Conservation (phyloP, 1,140 invertebrate species). For the Rhizoglyphus robini region DNA sequence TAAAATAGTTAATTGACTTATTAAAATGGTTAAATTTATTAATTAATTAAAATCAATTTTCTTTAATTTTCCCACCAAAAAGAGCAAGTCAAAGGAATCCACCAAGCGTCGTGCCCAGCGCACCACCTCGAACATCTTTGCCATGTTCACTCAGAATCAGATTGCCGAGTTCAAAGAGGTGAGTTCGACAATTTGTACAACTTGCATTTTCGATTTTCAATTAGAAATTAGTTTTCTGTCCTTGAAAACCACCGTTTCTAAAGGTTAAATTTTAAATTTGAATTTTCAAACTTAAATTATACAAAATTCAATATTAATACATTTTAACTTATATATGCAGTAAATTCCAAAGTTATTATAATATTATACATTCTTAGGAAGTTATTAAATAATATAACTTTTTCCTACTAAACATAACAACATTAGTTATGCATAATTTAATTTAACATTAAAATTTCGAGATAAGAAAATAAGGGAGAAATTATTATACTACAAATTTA, state of each 20-base stretch:
- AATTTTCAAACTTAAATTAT: not conserved
- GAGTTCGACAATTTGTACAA: slow-evolving; percentile 32
- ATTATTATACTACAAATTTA: too few species aligned
- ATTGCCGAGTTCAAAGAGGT: slow-evolving; percentile 92
- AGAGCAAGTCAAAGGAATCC: slow-evolving; percentile 14
- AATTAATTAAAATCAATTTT: too few species aligned
- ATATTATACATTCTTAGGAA: too few species aligned
- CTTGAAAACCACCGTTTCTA: not conserved
- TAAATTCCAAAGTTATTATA: too few species aligned
- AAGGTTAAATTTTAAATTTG: not conserved
- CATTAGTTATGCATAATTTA: too few species aligned
- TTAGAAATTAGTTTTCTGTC: not conserved
- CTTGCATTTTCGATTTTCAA: not conserved
- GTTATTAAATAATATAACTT: too few species aligned
- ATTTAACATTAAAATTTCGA: too few species aligned
- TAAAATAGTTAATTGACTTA: too few species aligned
- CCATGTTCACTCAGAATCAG: slow-evolving; percentile 86
- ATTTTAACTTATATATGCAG: not conserved
- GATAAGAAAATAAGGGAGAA: too few species aligned
- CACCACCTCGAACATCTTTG: slow-evolving; percentile 66
- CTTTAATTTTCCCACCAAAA: too few species aligned
- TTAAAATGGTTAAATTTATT: too few species aligned
- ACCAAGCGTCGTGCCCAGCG: slow-evolving; percentile 84
- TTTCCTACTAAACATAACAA: too few species aligned
- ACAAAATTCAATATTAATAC: not conserved